Evolutionary conservation across 2,888 invertebrate genomes (phyloP).

Genomic region (Litoditis marina): DNA sequence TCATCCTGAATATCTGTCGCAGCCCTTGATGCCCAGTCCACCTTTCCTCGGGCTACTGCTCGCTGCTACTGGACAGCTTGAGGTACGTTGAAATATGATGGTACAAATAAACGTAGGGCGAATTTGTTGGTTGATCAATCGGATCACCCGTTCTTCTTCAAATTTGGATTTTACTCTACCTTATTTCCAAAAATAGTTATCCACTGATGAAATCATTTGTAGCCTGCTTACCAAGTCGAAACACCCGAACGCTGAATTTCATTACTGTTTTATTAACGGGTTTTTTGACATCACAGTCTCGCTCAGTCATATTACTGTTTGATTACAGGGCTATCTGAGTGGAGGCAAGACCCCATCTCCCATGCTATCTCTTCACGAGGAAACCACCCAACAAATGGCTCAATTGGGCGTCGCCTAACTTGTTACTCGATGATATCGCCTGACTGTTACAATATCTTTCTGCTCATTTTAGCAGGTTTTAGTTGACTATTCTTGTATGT

Average conservation of each 20-base stretch:
- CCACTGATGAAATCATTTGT: not conserved
- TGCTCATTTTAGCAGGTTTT: too few species aligned
- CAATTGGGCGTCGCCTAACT: conserved; percentile 1
- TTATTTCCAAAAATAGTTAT: not conserved
- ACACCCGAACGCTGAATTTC: too few species aligned
- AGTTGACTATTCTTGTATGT: not conserved
- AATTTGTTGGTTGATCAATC: not conserved
- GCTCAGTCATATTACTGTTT: not conserved
- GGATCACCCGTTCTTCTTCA: not conserved
- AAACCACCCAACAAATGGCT: conserved; percentile 1
- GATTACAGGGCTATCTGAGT: conserved; percentile 11
- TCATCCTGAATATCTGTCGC: conserved; percentile 83
- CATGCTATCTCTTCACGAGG: conserved; percentile 15
- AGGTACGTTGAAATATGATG: conserved; percentile 10
- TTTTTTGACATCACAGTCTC: too few species aligned
- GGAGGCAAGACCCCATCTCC: conserved; percentile 18
- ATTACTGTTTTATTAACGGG: not conserved
- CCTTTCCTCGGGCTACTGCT: conserved; percentile 90
- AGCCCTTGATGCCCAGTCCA: conserved; percentile 78
- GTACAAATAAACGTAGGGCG: too few species aligned
- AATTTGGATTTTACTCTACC: too few species aligned
- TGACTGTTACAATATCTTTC: too few species aligned
- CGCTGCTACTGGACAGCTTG: conserved; percentile 77
- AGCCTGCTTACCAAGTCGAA: too few species aligned
- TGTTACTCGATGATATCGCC: not conserved